Evolutionary conservation across 2,797 vertebrate genomes (phyloP).

Genomic region (Gila robusta): DNA sequence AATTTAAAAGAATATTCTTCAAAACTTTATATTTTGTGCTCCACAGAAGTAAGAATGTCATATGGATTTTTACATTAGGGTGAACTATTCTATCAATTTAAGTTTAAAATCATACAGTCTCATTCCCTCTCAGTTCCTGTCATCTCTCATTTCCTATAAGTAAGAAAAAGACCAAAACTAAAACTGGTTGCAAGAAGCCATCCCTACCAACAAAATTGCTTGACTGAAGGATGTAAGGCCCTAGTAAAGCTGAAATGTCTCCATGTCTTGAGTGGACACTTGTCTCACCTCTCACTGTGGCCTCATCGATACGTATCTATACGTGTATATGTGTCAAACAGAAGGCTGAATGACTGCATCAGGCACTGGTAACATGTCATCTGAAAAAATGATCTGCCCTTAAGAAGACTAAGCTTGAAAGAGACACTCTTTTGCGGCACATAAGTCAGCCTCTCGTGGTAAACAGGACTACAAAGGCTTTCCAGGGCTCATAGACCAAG

Average conservation of each 20-base stretch:
- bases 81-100: not conserved
- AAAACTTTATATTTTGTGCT: not conserved
- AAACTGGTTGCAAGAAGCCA: not conserved
- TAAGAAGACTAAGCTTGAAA: conserved; percentile 52
- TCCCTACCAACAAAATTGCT: not conserved
- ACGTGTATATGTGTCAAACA: conserved; percentile 5
- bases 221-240: not conserved
- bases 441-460: not conserved
- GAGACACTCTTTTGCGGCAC: conserved; percentile 15
- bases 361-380: conserved; percentile 54
- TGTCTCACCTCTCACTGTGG: conserved; percentile 21
- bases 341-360: conserved; percentile 55
- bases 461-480: not conserved
- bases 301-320: conserved; percentile 42
- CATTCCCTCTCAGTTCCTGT: not conserved
- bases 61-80: not conserved
- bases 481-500: not conserved
- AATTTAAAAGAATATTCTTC: not conserved
- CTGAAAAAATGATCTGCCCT: conserved; percentile 54
- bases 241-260: conserved; percentile 27
- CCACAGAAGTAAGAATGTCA: not conserved
- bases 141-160: not conserved
- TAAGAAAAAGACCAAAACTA: not conserved
- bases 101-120: not conserved
- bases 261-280: conserved; percentile 18